Percentiles rank a stretch among this genome's conserved stretches.
These are phyloP conservation scores for Platycnemis pennipes DNA, from an alignment of 2,888 invertebrate species.

Conservation along the genomic window DNA sequence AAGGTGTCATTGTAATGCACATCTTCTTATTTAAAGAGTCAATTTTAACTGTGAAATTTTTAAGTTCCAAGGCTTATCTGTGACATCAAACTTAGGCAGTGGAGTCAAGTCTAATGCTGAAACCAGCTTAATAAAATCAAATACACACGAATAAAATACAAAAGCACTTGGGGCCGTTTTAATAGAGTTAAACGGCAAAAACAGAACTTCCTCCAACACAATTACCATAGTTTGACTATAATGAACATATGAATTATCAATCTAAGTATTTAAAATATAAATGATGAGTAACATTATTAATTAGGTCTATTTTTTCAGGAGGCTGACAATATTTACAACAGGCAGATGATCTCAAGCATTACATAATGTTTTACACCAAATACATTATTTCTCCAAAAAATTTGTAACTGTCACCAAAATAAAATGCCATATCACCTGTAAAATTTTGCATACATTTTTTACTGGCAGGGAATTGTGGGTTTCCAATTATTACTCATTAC, in stretches of 20 bases:
- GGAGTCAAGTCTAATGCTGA: not conserved
- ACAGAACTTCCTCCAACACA: not conserved
- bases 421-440: not conserved
- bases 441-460: not conserved
- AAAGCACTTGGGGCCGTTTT: not conserved
- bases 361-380: not conserved
- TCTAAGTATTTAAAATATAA: not conserved
- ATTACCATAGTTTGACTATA: not conserved
- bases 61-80: not conserved
- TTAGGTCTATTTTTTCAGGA: not conserved
- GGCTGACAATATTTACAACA: not conserved
- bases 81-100: not conserved
- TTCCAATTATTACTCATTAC: not conserved
- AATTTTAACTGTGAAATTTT: slow-evolving; percentile 14
- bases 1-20: not conserved
- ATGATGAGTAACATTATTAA: not conserved
- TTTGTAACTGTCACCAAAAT: not conserved
- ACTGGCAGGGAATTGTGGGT: not conserved
- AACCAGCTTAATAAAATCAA: slow-evolving; percentile 8
- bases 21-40: not conserved
- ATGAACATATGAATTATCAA: not conserved
- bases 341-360: not conserved
- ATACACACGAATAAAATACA: not conserved
- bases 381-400: not conserved
- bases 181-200: not conserved